Evolutionary conservation across 2,113 vertebrate genomes (phyloP).

Genomic region (Lophius piscatorius): DNA sequence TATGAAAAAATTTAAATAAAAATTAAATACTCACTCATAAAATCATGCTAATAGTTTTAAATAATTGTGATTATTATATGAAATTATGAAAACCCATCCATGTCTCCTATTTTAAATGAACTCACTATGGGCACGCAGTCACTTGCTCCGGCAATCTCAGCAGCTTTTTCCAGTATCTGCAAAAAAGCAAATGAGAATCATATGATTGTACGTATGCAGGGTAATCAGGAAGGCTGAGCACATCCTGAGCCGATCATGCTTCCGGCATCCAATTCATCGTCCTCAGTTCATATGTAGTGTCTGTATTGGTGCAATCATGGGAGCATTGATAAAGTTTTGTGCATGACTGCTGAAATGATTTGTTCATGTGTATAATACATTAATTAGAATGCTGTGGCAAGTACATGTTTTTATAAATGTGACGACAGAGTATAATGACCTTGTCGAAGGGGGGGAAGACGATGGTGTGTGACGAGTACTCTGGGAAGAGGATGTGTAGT

Average conservation of each 20-base stretch:
- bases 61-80: too few relatives aligned
- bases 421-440: conserved; percentile 71
- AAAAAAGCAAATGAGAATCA: conserved; percentile 17
- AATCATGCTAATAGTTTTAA: too few relatives aligned
- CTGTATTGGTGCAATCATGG: too few relatives aligned
- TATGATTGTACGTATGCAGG: too few relatives aligned
- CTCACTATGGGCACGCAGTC: conserved; percentile 87
- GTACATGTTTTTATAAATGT: too few relatives aligned
- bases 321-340: too few relatives aligned
- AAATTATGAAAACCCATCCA: too few relatives aligned
- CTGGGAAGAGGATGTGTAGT: conserved; percentile 90
- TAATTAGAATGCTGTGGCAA: background rate
- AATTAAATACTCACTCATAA: too few relatives aligned
- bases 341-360: background rate
- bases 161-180: conserved; percentile 98
- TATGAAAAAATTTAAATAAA: too few relatives aligned
- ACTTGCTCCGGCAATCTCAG: conserved; percentile 87
- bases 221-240: conserved; percentile 42
- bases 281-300: too few relatives aligned
- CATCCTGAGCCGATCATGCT: conserved; percentile 40
- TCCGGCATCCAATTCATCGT: conserved; percentile 43
- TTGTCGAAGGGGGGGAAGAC: conserved; percentile 97
- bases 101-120: conserved; percentile 17
- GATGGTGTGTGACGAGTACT: conserved; percentile 86
- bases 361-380: background rate